Evolutionary conservation across 2,888 invertebrate species (phyloP).

Genomic region (Agrypnus murinus): DNA sequence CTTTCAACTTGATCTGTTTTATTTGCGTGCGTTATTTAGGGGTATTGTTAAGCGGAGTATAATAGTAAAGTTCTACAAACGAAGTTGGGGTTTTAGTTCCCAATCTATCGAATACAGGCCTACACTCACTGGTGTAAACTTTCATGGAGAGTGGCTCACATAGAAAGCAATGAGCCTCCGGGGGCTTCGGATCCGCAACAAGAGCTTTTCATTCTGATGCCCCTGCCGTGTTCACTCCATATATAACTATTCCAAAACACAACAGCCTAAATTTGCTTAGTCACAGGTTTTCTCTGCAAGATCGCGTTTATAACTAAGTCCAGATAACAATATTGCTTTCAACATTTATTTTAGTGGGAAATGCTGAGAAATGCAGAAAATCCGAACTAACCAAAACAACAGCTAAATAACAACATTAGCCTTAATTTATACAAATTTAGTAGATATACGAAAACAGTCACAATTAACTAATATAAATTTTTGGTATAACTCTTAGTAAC

Average conservation of each 20-base stretch:
- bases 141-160: conserved; percentile 52
- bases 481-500: no score
- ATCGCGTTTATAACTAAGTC: conserved; percentile 5
- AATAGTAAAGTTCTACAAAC: conserved; percentile 41
- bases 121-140: conserved; percentile 51
- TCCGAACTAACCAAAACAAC: background rate
- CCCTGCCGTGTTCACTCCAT: conserved; percentile 33
- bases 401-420: no score
- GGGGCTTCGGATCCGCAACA: conserved; percentile 56
- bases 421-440: no score
- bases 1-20: conserved; percentile 1
- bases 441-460: no score
- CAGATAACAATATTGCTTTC: background rate
- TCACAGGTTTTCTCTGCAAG: conserved; percentile 21
- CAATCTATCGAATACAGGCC: conserved; percentile 54
- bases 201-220: conserved; percentile 53
- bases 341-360: background rate
- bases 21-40: conserved; percentile 21
- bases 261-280: conserved; percentile 28
- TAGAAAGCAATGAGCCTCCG: conserved; percentile 56
- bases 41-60: conserved; percentile 26
- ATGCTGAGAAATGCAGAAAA: background rate
- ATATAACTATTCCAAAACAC: conserved; percentile 36
- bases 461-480: no score
- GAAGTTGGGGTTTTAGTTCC: conserved; percentile 47